Conservation (phyloP, 2,113 vertebrate species). For the Sinocyclocheilus grahami region DNA sequence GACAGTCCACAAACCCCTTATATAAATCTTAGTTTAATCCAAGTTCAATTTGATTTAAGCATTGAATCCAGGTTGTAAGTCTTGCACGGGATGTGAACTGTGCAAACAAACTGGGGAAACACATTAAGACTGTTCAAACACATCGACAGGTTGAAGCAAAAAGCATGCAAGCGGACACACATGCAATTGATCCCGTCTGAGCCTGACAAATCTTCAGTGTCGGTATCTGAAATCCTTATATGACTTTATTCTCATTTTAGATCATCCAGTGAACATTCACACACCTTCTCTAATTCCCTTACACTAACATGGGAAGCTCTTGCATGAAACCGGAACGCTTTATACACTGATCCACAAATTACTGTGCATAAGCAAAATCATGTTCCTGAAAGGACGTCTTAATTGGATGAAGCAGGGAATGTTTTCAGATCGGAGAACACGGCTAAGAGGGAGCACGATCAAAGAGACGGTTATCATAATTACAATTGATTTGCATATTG, state of each 20-base stretch:
- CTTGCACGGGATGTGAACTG: neutral
- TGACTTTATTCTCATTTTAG: neutral
- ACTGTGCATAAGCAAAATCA: neutral
- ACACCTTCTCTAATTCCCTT: neutral
- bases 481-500: slow-evolving; percentile 36
- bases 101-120: slow-evolving; percentile 6
- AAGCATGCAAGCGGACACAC: slow-evolving; percentile 21
- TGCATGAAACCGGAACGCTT: neutral
- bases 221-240: neutral
- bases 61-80: neutral
- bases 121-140: slow-evolving; percentile 7
- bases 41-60: neutral
- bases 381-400: slow-evolving; percentile 39
- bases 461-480: slow-evolving; percentile 46
- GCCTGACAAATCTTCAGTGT: neutral
- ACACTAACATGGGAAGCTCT: neutral
- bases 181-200: slow-evolving; percentile 15
- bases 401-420: slow-evolving; percentile 37
- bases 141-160: slow-evolving; percentile 25
- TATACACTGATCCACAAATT: neutral
- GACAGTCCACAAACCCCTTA: neutral
- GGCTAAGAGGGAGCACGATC: slow-evolving; percentile 26
- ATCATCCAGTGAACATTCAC: neutral
- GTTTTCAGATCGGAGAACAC: slow-evolving; percentile 32
- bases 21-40: slow-evolving; percentile 33